Conservation (phyloP, 1,140 invertebrate genomes). For the Drosophila navojoa region DNA sequence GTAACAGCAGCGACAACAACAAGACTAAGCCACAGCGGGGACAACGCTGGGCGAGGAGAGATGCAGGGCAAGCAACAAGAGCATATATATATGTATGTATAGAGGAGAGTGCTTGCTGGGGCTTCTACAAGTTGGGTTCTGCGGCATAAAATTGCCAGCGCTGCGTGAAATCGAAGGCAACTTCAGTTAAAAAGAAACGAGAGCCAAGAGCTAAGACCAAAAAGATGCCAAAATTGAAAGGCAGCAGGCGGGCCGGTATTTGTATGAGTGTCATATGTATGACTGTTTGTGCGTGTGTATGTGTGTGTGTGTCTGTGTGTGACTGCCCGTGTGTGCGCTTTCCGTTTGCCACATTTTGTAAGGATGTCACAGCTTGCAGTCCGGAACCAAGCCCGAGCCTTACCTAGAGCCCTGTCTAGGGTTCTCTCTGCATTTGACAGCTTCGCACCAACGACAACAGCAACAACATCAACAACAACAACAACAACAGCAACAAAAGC, state of each 20-base stretch:
- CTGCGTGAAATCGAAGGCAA: constrained; percentile 79
- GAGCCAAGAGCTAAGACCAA: constrained; percentile 75
- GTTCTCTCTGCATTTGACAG: constrained; percentile 74
- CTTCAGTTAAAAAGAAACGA: constrained; percentile 69
- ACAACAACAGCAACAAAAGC: constrained; percentile 8
- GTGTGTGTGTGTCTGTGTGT: constrained; percentile 14
- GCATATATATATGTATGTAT: too few species aligned
- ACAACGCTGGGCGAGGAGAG: not conserved
- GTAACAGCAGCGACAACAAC: constrained; percentile 50
- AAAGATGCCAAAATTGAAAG: constrained; percentile 76
- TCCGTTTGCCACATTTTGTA: constrained; percentile 70
- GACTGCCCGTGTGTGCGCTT: constrained; percentile 14
- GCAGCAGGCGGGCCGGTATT: constrained; percentile 57
- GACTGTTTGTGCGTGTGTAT: constrained; percentile 6
- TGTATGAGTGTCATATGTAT: constrained; percentile 6
- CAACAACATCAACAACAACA: constrained; percentile 41
- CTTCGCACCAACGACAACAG: constrained; percentile 70
- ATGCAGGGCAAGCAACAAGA: not conserved
- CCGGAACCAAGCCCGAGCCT: constrained; percentile 46
- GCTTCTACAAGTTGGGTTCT: constrained; percentile 28
- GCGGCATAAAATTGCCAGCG: constrained; percentile 73
- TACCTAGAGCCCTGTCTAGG: constrained; percentile 59
- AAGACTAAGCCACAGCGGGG: constrained; percentile 39
- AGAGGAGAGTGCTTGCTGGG: not conserved
- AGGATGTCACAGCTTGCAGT: constrained; percentile 76